Percentiles rank a stretch among this genome's conserved stretches.
Evolutionary conservation across 2,113 vertebrate genomes (phyloP).

Genomic region (Silurus meridionalis): DNA sequence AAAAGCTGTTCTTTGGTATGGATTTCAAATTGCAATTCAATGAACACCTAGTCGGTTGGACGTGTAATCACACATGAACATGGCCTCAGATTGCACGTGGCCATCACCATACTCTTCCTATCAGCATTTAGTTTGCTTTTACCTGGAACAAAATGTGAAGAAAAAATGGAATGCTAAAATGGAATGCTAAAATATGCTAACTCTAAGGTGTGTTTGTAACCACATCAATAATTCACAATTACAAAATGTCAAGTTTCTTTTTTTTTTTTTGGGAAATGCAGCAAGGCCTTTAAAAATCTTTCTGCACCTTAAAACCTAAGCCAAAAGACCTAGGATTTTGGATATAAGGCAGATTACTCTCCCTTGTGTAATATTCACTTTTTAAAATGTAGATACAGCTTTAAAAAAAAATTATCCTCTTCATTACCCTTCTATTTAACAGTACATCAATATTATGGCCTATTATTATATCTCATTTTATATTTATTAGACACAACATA

Average conservation of each 20-base stretch:
- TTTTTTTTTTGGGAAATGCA: constrained; percentile 67
- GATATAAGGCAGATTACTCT: constrained; percentile 75
- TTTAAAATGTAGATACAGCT: constrained; percentile 32
- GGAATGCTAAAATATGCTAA: constrained; percentile 18
- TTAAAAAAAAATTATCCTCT: constrained; percentile 58
- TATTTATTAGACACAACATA: constrained; percentile 25
- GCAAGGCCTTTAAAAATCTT: constrained; percentile 62
- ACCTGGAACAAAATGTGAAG: constrained; percentile 29
- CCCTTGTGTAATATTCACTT: constrained; percentile 54
- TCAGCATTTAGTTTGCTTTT: not conserved
- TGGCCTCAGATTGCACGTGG: constrained; percentile 52
- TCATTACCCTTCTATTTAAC: constrained; percentile 69
- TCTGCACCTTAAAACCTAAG: constrained; percentile 64
- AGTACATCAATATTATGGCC: constrained; percentile 72
- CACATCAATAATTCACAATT: constrained; percentile 26
- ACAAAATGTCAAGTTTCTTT: constrained; percentile 51
- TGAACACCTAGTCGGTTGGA: constrained; percentile 47
- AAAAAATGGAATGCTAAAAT: not conserved
- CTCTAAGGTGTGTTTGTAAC: constrained; percentile 30
- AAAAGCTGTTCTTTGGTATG: constrained; percentile 75
- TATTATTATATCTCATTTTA: constrained; percentile 62
- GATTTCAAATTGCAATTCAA: constrained; percentile 69
- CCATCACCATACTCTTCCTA: constrained; percentile 67
- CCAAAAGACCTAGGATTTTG: constrained; percentile 70
- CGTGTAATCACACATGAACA: constrained; percentile 46